phyloP scores from a whole-genome alignment of 2,888 invertebrate species.

The Hirtodrosophila alboralis region DNA sequence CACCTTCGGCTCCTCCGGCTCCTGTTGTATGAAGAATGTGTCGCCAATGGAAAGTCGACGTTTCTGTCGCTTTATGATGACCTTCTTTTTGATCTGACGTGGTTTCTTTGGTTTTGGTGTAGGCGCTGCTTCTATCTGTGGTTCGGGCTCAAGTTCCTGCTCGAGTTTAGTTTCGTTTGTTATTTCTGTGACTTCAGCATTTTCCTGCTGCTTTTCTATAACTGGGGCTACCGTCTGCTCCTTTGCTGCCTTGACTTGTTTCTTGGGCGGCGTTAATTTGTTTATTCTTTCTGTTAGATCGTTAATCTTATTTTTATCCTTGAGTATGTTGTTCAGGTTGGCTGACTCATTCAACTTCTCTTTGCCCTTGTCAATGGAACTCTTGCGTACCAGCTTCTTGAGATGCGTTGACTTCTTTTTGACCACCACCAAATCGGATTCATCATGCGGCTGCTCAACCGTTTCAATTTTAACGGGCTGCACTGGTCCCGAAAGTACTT shows the following conservation, averaged over 20 bases:
- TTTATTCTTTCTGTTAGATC: conserved; percentile 52
- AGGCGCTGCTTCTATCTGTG: conserved; percentile 12
- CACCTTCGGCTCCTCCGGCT: conserved; percentile 62
- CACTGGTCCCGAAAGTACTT: conserved; percentile 76
- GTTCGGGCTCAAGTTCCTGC: conserved; percentile 23
- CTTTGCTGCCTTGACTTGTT: conserved; percentile 37
- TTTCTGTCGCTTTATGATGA: conserved; percentile 82
- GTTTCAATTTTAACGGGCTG: conserved; percentile 75
- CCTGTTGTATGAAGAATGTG: conserved; percentile 74
- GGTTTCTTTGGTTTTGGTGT: conserved; percentile 67
- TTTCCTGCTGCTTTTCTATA: conserved; percentile 33
- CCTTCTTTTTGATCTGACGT: conserved; percentile 82
- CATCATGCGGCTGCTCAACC: conserved; percentile 66
- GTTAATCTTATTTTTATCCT: conserved; percentile 71
- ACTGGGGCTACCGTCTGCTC: conserved; percentile 22
- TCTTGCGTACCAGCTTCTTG: conserved; percentile 75
- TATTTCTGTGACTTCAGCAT: conserved; percentile 4
- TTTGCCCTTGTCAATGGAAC: conserved; percentile 67
- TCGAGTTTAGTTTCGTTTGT: conserved; percentile 18
- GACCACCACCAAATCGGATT: conserved; percentile 39
- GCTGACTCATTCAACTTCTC: conserved; percentile 28
- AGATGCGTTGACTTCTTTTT: conserved; percentile 66
- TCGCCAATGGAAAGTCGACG: conserved; percentile 82
- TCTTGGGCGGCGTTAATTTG: conserved; percentile 64
- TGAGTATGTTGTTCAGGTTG: conserved; percentile 59